Base-by-base conservation (phyloP, 1,140 invertebrate genomes). In the Manduca sexta region DNA sequence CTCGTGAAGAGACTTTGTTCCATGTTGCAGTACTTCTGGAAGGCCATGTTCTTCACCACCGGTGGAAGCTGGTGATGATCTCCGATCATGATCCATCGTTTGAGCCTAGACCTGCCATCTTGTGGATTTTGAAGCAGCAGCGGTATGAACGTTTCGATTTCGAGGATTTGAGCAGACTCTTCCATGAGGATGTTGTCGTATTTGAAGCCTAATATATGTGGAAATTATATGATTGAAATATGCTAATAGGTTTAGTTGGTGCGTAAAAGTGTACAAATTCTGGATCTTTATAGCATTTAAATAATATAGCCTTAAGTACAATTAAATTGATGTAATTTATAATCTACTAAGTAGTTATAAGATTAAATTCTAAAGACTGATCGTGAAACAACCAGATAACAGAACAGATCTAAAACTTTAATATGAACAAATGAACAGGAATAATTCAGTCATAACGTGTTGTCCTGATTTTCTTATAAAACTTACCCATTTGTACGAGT, bases 61-160 rank as follows among this genome's bases (percentile, higher is more conserved):
- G 98, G 98, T 0, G 98, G 98, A 55, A 99, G 87, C 82, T 99
- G 98, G 86, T 99, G 97, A 84, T 99, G 98, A 88, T 99, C 98
- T 4, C 98, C 98, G 72, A 99, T 99, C 98, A 99, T 99, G 44
- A 99, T 99, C 98, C 98, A 99, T 10, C 98, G 90, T 85, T 99
- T 99, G 21, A 99, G 82, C 1, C 98, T 90, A 84, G 98, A 99
- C 35, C 92, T 92, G 1, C 97, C 97, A 74, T 99, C 97, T 72
- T 98, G 92, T 0, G 98, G 97, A 86, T 99, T 99, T 84, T 99
- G 98, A 15, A 99, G 88, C 0, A 99, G 86, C 6, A 99, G 86
- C 0, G 98, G 98, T 71, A 99, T 99, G 73, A 99, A 99, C 0
- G 98, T 99, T 88, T 99, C 98, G 48, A 99, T 99, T 87, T 99